Conservation (phyloP, 2,888 invertebrate species). For the Pyrochroa serraticornis region DNA sequence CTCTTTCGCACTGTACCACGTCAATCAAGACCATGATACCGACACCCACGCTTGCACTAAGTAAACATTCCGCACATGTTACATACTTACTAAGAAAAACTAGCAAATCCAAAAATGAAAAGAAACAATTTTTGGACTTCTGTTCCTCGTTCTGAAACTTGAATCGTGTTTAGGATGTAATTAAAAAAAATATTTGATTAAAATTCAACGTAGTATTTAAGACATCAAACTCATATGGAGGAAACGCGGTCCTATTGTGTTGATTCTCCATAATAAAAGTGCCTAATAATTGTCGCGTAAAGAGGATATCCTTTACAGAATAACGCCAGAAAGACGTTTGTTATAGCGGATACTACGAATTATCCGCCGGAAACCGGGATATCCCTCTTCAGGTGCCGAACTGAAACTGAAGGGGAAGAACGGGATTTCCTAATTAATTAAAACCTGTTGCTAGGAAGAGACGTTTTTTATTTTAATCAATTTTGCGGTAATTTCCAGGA, state of each 20-base stretch:
- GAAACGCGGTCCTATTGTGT: constrained; percentile 43
- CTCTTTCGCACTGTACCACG: no score
- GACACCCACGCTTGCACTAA: no score
- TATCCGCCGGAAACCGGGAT: constrained; percentile 30
- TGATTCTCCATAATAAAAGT: constrained; percentile 47
- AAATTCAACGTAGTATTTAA: constrained; percentile 21
- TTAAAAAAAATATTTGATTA: constrained; percentile 17
- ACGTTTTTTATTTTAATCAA: constrained; percentile 4
- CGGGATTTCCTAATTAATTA: constrained; percentile 18
- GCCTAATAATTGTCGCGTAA: constrained; percentile 47
- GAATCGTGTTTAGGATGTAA: constrained; percentile 11
- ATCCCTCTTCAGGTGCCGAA: constrained; percentile 21
- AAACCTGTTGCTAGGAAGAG: constrained; percentile 6
- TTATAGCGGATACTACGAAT: constrained; percentile 27
- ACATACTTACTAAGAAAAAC: no score
- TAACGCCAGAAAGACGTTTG: constrained; percentile 40
- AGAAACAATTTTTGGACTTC: no score
- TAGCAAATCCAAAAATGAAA: no score
- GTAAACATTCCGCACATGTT: no score
- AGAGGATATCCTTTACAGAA: constrained; percentile 51
- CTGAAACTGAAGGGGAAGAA: constrained; percentile 18
- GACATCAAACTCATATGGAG: constrained; percentile 26
- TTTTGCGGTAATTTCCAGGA: no score
- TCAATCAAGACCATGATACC: no score
- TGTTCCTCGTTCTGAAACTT: no score